Evolutionary conservation across 2,888 invertebrate genomes (phyloP), one percentile per base, ranked within the genome.

Genomic region (Melinaea marsaeus): DNA sequence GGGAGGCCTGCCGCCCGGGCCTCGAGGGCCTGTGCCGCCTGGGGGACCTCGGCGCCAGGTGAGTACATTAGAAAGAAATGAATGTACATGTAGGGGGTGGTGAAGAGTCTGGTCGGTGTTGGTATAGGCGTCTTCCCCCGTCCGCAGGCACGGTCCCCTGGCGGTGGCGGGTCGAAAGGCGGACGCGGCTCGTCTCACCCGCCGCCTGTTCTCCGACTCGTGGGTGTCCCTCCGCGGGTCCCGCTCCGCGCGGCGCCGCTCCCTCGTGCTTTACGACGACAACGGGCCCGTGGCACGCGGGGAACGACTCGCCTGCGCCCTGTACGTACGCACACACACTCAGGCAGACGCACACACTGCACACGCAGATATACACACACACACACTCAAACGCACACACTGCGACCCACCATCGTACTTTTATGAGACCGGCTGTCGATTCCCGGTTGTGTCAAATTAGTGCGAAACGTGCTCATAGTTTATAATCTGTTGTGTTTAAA

Each of bases 241-340:
- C 13, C 88, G 94, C 75, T 94, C 93, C 69, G 92, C 97, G 74
- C 79, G 98, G 74, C 96, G 95, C 58, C 95, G 94, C 80, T 96
- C 98, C 6, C 85, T 98, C 45, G 96, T 97, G 2, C 92, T 98
- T 58, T 96, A 95, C 75, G 97, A 96, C 78, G 97, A 97, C 78
- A 93, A 95, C 77, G 96, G 96, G 0, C 97, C 97, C 0, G 94
- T 94, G 67, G 97, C 97, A 0, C 88, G 98, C 69, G 98, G 98
- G 13, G 96, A 97, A 83, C 88, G 98, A 67, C 90, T 98, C 78
- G 97, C 96, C 0, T 98, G 98, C 81, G 95, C 97, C 7, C 92
- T 93, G 96, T 97, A 83, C 93, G 91, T 86, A 48, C n/a, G 34
- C 6, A 4, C 13, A 51, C 58, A 57, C 11, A 48, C 13, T 5